Evolutionary conservation across 2,113 vertebrate species (phyloP), one percentile per base, ranked within the genome.

Genomic region (Rattus rattus): DNA sequence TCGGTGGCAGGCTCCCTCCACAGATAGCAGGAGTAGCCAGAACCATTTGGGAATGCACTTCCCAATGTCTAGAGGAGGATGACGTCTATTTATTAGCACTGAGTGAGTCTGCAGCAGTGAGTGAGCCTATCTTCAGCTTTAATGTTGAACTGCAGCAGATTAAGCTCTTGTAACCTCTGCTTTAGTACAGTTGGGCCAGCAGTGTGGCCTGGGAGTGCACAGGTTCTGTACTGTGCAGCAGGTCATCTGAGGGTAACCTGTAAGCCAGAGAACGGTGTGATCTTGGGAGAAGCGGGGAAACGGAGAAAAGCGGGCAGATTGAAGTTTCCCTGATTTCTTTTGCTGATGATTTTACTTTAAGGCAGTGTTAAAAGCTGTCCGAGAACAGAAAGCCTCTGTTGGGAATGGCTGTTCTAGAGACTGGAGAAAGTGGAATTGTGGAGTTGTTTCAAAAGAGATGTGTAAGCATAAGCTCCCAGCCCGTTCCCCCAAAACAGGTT

Each of bases 51-150:
- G 92, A 97, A 94, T 12, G 24, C 17, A 47, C 43, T 80, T 96
- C 43, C 39, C 69, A 59, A 36, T 76, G 30, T 95, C 90, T 89
- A 30, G 39, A 36, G 63, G 97, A 94, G 90, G 73, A 79, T 72
- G 49, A 87, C 69, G 79, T 97, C 98, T 94, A 79, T 97, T 97
- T 97, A 88, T 93, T 95, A 96, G 76, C 72, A 86, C 84, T 83
- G 7, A 92, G 73, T 13, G 16, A 47, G 79, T 92, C 36, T 96
- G 76, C 79, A 8, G 19, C 36, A 30, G 84, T 84, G 75, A 92
- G 80, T 91, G 85, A 92, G 69, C 72, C 90, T 84, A 76, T 90
- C 75, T 22, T 81, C 39, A 69, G 52, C 86, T 96, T 95, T 86
- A 88, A 75, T 94, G 88, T 94, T 97, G 95, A 83, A 94, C 81